Evolutionary conservation across 2,888 invertebrate genomes (phyloP).

Genomic region (Sarcophaga carnaria): DNA sequence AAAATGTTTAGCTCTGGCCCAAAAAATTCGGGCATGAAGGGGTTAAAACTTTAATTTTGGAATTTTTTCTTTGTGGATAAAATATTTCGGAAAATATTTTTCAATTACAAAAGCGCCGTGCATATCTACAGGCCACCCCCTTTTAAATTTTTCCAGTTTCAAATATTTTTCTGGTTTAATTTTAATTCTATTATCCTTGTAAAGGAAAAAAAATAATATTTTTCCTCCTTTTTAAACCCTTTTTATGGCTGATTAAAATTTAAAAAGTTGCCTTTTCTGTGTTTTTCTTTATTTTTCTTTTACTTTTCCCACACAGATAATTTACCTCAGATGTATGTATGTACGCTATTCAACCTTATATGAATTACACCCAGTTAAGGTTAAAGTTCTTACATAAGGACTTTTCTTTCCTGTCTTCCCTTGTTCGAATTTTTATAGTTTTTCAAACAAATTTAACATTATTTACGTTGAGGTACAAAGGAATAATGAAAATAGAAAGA

Average conservation of each 20-base stretch:
- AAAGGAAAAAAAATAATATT: neutral
- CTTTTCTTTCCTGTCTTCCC: neutral
- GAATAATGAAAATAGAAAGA: neutral
- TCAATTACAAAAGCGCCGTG: too few species aligned
- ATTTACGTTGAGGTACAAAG: neutral
- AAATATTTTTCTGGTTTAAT: too few species aligned
- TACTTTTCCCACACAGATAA: neutral
- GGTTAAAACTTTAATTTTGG: too few species aligned
- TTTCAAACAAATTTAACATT: neutral
- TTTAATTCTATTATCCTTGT: too few species aligned
- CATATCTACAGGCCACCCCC: too few species aligned
- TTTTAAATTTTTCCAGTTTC: too few species aligned
- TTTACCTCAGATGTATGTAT: slow-evolving; percentile 19
- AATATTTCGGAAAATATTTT: too few species aligned
- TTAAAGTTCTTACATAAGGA: slow-evolving; percentile 45
- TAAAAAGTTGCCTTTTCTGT: slow-evolving; percentile 30
- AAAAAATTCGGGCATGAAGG: too few species aligned
- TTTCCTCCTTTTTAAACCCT: neutral
- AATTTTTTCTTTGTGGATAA: too few species aligned
- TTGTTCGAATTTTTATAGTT: neutral
- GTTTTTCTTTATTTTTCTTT: too few species aligned
- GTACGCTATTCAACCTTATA: neutral
- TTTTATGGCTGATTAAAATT: slow-evolving; percentile 53
- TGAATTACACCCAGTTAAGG: slow-evolving; percentile 11
- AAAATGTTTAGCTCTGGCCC: too few species aligned